Percentiles rank a stretch among this genome's conserved stretches.
Evolutionary conservation across 2,888 invertebrate species (phyloP).

Genomic region (Thyatira batis): DNA sequence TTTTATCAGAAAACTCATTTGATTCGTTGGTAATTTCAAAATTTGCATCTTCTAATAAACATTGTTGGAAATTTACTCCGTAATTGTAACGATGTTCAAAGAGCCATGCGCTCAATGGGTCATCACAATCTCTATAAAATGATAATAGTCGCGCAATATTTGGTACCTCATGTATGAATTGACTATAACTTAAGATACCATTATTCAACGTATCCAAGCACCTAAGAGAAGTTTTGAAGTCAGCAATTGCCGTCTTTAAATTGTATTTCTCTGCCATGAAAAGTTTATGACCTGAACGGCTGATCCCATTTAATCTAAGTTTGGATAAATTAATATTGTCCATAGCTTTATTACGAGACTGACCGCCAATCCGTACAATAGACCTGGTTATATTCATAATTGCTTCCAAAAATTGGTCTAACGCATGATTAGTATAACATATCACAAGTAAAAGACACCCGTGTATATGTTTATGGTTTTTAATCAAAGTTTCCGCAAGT

Average conservation of each 20-base stretch:
- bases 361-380: conserved; percentile 87
- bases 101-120: conserved; percentile 53
- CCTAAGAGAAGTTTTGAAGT: conserved; percentile 40
- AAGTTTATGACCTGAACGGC: conserved; percentile 18
- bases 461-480: conserved; percentile 61
- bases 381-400: conserved; percentile 80
- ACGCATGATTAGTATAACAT: conserved; percentile 92
- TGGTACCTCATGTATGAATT: conserved; percentile 22
- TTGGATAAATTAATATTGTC: conserved; percentile 69
- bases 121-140: conserved; percentile 31
- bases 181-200: conserved; percentile 42
- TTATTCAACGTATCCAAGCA: conserved; percentile 44
- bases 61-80: conserved; percentile 18
- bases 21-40: conserved; percentile 22
- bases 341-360: conserved; percentile 80
- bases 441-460: conserved; percentile 85
- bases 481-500: conserved; percentile 85
- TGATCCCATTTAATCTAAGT: conserved; percentile 28
- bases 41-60: conserved; percentile 21
- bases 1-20: conserved; percentile 31
- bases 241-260: conserved; percentile 31
- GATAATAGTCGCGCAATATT: conserved; percentile 27
- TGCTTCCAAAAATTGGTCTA: conserved; percentile 92
- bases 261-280: conserved; percentile 39
- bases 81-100: conserved; percentile 41